These are phyloP conservation scores for Serripes groenlandicus DNA, from an alignment of 2,888 invertebrate genomes.

Conservation along the genomic window DNA sequence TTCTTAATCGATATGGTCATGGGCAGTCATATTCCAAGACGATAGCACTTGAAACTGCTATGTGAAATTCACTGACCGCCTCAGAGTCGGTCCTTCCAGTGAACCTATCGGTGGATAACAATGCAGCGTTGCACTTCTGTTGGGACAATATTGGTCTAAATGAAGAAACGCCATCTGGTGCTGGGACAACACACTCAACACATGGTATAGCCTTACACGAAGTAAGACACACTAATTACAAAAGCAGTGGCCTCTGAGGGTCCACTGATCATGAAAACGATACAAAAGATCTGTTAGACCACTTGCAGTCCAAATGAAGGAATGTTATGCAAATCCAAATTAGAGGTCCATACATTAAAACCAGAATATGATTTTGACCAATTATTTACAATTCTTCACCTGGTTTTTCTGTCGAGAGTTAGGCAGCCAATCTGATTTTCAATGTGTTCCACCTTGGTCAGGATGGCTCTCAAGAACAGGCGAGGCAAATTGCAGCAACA, in stretches of 20 bases:
- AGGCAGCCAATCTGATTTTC: constrained; percentile 20
- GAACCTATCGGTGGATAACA: constrained; percentile 34
- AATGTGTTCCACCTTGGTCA: constrained; percentile 26
- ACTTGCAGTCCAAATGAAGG: constrained; percentile 12
- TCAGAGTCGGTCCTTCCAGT: constrained; percentile 26
- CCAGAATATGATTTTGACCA: constrained; percentile 1
- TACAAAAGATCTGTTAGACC: constrained; percentile 24
- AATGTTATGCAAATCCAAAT: constrained; percentile 48
- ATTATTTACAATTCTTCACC: constrained; percentile 10
- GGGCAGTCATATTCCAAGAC: constrained; percentile 35
- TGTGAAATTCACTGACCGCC: constrained; percentile 32
- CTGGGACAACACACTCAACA: constrained; percentile 53
- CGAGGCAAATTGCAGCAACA: background rate
- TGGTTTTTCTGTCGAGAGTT: constrained; percentile 32
- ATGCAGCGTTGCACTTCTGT: constrained; percentile 41
- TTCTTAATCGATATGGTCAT: constrained; percentile 57
- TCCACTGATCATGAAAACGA: no score
- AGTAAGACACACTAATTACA: no score
- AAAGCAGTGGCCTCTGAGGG: no score
- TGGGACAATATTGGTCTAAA: constrained; percentile 63
- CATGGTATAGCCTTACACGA: constrained; percentile 61
- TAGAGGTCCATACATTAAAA: constrained; percentile 26
- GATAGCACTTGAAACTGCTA: constrained; percentile 58
- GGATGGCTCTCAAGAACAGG: constrained; percentile 53
- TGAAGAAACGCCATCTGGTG: constrained; percentile 53